Base-by-base conservation (phyloP, 2,888 invertebrate genomes). In the Aleiodes testaceus region DNA sequence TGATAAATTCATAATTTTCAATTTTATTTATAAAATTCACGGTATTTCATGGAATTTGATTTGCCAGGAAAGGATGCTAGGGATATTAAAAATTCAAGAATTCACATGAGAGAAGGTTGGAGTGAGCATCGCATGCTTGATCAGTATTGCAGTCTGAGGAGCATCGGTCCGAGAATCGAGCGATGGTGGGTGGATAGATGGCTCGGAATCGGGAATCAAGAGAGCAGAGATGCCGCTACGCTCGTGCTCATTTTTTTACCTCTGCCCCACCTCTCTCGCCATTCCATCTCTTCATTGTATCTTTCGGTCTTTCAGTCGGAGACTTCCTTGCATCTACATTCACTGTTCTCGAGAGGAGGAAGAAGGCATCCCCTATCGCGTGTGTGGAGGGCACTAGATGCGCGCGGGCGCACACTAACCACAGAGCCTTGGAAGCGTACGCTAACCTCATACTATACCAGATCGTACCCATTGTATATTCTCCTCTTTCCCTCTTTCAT, bases 391-490 rank as follows among this genome's bases (percentile, higher is more conserved):
- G n/a, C 12, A 14, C 53, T 53, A 36, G 36, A 6, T 36, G 36
- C 12, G 49, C 16, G 49, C 49, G 49, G 49, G 49, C 22, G 53
- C 26, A 53, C 53, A 53, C 53, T 22, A 53, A 53, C 53, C 68
- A 61, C 53, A 67, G 73, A 77, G 75, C 78, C 79, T 80, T 80
- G 79, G 77, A 77, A 76, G 76, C 77, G 80, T 75, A 61, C 79
- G 76, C 77, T 79, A 77, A 79, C 80, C 79, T 76, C 74, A 71
- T 55, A 50, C 66, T 59, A 36, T 45, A 66, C 69, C 55, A 45
- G 64, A 64, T 49, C 36, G 36, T 36, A 36, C 26, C 71, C 75
- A 75, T 75, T 74, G 75, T 75, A 71, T 74, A 69, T 71, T 63
- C 14, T 44, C 18, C 22, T 18, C 30, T 61, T 61, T 6, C 2